These are phyloP conservation scores for Poicephalus meyeri DNA, from an alignment of 2,113 vertebrate species.

Conservation along the genomic window DNA sequence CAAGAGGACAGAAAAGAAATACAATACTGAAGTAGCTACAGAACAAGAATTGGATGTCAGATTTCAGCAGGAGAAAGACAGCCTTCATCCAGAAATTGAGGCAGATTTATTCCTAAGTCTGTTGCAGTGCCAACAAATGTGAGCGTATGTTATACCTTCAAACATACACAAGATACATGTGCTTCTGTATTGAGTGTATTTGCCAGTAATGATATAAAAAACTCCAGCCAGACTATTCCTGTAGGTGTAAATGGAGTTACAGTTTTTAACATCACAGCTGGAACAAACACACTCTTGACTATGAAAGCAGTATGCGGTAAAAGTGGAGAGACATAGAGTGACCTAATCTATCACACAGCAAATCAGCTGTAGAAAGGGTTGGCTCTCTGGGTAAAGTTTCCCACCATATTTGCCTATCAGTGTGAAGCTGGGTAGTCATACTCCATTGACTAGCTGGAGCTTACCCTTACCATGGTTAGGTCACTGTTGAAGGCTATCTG, in stretches of 20 bases:
- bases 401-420: neutral
- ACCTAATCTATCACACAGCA: neutral
- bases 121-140: neutral
- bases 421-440: neutral
- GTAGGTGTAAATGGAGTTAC: neutral
- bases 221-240: neutral
- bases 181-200: neutral
- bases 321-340: neutral
- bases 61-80: neutral
- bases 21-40: neutral
- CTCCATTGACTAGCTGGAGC: neutral
- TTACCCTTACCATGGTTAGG: neutral
- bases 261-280: neutral
- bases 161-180: neutral
- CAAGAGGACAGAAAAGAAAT: neutral
- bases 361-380: neutral
- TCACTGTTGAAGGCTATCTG: neutral
- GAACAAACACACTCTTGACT: neutral
- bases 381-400: neutral
- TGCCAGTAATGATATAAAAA: neutral
- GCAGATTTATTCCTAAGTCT: neutral
- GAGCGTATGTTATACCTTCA: neutral
- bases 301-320: neutral
- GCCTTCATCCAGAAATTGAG: neutral
- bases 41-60: neutral